Conservation (phyloP, 1,140 invertebrate genomes). For the Cydia fagiglandana region DNA sequence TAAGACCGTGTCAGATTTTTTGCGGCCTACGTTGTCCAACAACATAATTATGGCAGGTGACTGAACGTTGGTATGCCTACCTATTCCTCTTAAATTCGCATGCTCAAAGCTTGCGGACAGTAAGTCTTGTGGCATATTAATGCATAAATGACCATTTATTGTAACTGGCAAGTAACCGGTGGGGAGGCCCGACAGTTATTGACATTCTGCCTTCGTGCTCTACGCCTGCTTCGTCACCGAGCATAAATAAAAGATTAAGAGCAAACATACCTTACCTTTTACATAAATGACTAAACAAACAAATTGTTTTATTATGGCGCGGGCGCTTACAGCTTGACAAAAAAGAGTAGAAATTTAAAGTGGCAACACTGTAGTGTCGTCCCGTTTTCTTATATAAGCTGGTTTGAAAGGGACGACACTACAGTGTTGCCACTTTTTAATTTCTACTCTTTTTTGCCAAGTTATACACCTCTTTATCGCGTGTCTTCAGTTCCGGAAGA, state of each 20-base stretch:
- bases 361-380: no score
- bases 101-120: slow-evolving; percentile 4
- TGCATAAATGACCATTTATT: slow-evolving; percentile 27
- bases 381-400: no score
- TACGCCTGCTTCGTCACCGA: slow-evolving; percentile 37
- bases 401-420: no score
- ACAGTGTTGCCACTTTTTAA: no score
- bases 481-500: background rate
- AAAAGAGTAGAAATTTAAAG: no score
- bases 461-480: background rate
- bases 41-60: no score
- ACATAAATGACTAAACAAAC: slow-evolving; percentile 2
- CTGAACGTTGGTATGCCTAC: background rate
- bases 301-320: slow-evolving; percentile 1
- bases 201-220: slow-evolving; percentile 51
- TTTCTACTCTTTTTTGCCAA: no score
- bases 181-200: slow-evolving; percentile 60
- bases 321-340: no score
- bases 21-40: no score
- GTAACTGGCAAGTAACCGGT: slow-evolving; percentile 30
- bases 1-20: no score
- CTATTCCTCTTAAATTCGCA: background rate
- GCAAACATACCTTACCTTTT: slow-evolving; percentile 32
- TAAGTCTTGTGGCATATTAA: slow-evolving; percentile 35
- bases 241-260: slow-evolving; percentile 52